Conservation (phyloP, 2,113 vertebrate genomes). For the Gambusia affinis region DNA sequence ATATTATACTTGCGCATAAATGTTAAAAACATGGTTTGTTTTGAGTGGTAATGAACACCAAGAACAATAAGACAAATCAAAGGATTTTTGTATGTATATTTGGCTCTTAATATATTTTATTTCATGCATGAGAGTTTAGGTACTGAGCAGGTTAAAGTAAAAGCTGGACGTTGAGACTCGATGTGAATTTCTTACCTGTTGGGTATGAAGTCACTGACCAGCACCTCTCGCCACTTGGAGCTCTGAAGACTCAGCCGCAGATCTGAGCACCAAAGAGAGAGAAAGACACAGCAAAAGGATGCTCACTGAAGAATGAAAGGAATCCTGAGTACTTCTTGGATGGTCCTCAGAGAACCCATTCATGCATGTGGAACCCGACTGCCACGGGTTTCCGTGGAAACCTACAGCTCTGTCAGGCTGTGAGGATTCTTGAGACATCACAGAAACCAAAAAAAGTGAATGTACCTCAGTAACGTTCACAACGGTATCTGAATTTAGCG, state of each 20-base stretch:
- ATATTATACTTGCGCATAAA: too few species aligned
- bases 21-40: too few species aligned
- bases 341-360: constrained; percentile 54
- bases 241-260: constrained; percentile 56
- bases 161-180: background rate
- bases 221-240: constrained; percentile 54
- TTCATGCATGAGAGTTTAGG: background rate
- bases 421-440: constrained; percentile 7
- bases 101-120: background rate
- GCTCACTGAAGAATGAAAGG: constrained; percentile 51
- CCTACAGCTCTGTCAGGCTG: constrained; percentile 25
- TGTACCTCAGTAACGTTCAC: background rate
- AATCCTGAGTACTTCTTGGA: constrained; percentile 39
- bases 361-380: constrained; percentile 50
- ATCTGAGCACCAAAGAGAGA: constrained; percentile 54
- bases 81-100: background rate
- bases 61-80: too few species aligned
- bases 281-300: constrained; percentile 24
- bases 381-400: constrained; percentile 56
- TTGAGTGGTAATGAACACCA: too few species aligned
- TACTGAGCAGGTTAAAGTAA: background rate
- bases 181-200: constrained; percentile 56
- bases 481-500: too few species aligned
- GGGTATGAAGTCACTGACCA: constrained; percentile 57
- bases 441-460: constrained; percentile 5